phyloP scores from a whole-genome alignment of 2,113 vertebrate species.

The Lontra canadensis region DNA sequence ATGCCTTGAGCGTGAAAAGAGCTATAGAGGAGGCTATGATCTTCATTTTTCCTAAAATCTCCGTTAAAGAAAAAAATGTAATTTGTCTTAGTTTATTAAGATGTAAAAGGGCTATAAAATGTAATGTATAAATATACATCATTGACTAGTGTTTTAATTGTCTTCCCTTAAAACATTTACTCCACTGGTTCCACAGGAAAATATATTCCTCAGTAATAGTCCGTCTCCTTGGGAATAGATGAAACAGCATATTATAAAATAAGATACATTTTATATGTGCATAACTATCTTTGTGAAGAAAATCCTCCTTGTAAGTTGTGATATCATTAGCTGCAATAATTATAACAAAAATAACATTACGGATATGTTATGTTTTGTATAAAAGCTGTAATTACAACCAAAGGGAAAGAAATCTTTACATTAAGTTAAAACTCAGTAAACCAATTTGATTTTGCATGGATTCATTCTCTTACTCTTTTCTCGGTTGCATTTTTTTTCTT shows the following conservation, averaged over 20 bases:
- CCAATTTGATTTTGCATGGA: slow-evolving; percentile 24
- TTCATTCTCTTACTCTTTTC: background rate
- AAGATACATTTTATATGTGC: slow-evolving; percentile 37
- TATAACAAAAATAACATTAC: slow-evolving; percentile 49
- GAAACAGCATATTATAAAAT: slow-evolving; percentile 44
- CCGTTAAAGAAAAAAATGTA: background rate
- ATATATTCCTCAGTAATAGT: slow-evolving; percentile 52
- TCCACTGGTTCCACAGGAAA: slow-evolving; percentile 11
- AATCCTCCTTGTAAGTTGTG: slow-evolving; percentile 20
- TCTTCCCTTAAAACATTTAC: slow-evolving; percentile 46
- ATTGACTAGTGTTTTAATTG: slow-evolving; percentile 37
- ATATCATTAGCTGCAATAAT: slow-evolving; percentile 51
- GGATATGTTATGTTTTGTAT: background rate
- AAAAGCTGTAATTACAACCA: slow-evolving; percentile 55
- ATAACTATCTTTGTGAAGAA: slow-evolving; percentile 38
- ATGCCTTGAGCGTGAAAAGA: background rate
- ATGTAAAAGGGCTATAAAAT: slow-evolving; percentile 42
- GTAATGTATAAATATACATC: slow-evolving; percentile 20
- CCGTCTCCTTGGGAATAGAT: slow-evolving; percentile 35
- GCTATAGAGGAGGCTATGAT: background rate
- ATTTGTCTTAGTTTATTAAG: slow-evolving; percentile 60
- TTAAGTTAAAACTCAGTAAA: slow-evolving; percentile 49
- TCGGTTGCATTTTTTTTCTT: background rate
- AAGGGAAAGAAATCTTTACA: slow-evolving; percentile 14
- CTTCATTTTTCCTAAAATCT: slow-evolving; percentile 36